Evolutionary conservation across 2,797 vertebrate genomes (phyloP), one percentile per base, ranked within the genome.

Genomic region (Remorina albescens): DNA sequence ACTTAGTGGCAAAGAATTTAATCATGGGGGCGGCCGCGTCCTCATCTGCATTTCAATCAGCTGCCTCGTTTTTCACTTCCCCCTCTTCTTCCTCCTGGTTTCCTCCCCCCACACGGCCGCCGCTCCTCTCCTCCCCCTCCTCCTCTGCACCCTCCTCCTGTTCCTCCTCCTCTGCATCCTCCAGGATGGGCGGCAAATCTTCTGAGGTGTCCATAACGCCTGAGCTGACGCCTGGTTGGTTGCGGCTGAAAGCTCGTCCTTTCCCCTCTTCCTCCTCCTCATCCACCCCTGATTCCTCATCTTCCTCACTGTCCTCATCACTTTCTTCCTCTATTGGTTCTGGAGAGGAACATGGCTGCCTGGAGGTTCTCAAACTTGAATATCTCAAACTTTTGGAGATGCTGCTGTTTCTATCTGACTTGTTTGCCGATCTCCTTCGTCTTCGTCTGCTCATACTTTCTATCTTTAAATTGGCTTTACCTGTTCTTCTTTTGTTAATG

Each of bases 161-260:
- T 55, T 81, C 63, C 36, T 77, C 53, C 50, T 76, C 56, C 78
- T 88, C 69, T 83, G 91, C 89, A 34, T 86, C 91, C 81, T 88
- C 95, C 53, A 85, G 85, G 76, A 90, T 93, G 41, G 92, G 87
- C 6, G 93, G 89, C 41, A 95, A 84, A 57, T 88, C 71, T 0
- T 93, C 89, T 1, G 78, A 81, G 63, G 26, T 51, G 69, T 78
- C 78, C 0, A 44, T 65, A 60, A 26, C 13, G 8, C 65, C 77
- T 0, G 86, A 69, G 67, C 68, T 26, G 32, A 51, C 5, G 19
- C 69, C 76, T 0, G 73, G 67, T 42, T 60, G 84, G 58, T 12
- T 12, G 69, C 26, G 53, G 63, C 21, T 53, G 16, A 47, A 68
- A 23, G 44, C 37, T 59, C 15, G 82, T 28, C 66, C 63, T 58